Percentiles rank a stretch among this genome's conserved stretches.
These are phyloP conservation scores for Meda fulgida DNA, from an alignment of 2,797 vertebrate genomes.

Conservation along the genomic window DNA sequence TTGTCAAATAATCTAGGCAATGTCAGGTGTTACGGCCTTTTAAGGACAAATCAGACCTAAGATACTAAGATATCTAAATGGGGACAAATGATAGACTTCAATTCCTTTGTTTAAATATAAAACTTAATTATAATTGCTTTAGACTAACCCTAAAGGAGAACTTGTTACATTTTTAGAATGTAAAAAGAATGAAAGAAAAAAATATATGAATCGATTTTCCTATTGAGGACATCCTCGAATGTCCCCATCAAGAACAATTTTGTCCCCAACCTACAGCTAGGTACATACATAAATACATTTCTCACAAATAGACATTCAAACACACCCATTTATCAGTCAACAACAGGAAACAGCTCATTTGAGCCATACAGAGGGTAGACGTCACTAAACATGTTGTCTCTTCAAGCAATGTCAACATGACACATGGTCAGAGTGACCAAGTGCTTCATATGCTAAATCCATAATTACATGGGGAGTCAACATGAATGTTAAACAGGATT, in stretches of 20 bases:
- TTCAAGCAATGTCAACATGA: conserved; percentile 10
- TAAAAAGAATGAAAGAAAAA: no score
- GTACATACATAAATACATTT: background rate
- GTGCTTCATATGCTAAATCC: conserved; percentile 26
- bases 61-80: background rate
- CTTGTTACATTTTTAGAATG: background rate
- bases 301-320: conserved; percentile 31
- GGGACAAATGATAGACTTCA: background rate
- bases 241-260: background rate
- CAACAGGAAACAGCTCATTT: background rate
- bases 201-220: background rate
- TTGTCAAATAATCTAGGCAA: background rate
- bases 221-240: background rate
- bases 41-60: background rate
- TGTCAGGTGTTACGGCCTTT: background rate
- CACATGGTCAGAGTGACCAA: conserved; percentile 21
- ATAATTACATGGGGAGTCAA: conserved; percentile 31
- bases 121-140: background rate
- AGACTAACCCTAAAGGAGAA: background rate
- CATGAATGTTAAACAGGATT: conserved; percentile 25
- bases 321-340: conserved; percentile 9
- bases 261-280: no score
- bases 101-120: background rate
- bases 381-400: background rate
- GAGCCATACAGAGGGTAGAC: background rate